Base-by-base conservation (phyloP, 2,797 vertebrate species). In the Chelon labrosus region DNA sequence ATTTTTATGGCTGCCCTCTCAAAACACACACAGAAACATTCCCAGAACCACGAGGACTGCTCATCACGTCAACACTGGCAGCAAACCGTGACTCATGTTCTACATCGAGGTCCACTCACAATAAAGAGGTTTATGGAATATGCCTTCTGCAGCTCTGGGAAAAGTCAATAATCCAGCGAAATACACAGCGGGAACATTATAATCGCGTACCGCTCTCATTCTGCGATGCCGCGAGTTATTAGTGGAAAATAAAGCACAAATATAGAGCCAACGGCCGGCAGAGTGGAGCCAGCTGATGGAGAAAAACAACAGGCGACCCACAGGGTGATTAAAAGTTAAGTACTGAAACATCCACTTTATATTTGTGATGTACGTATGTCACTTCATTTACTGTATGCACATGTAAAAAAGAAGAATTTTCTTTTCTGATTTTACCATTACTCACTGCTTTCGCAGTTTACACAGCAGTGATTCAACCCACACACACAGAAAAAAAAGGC, bases 161-260 rank as follows among this genome's bases (percentile, higher is more conserved):
- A 77, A 83, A 73, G 59, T 83, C 71, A 75, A 81, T 85, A 85
- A 62, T 70, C 37, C 57, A 64, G 53, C 65, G 71, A 86, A 84
- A 87, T 11, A 37, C 25, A 58, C 65, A 59, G 75, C 11, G 6
- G 67, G 80, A 85, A 85, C 77, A 81, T 81, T 65, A 75, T 69
- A 81, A 85, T 77, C 27, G 51, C 61, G 59, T 47, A 54, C 67
- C 2, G 14, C 20, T 70, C 58, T 37, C 35, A 31, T 73, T 73
- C 66, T 75, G 53, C 20, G 47, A 52, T 22, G 57, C 57, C 44
- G 10, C 7, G 4, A 51, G 79, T 75, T 60, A 73, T 76, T 65
- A 75, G 65, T 27, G 37, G 67, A 72, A 75, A 65, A 65, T 62
- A 69, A 70, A 83, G 62, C 44, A 69, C 27, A 70, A 67, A 27